Conservation (phyloP, 2,888 invertebrate genomes). For the Volucella inanis region DNA sequence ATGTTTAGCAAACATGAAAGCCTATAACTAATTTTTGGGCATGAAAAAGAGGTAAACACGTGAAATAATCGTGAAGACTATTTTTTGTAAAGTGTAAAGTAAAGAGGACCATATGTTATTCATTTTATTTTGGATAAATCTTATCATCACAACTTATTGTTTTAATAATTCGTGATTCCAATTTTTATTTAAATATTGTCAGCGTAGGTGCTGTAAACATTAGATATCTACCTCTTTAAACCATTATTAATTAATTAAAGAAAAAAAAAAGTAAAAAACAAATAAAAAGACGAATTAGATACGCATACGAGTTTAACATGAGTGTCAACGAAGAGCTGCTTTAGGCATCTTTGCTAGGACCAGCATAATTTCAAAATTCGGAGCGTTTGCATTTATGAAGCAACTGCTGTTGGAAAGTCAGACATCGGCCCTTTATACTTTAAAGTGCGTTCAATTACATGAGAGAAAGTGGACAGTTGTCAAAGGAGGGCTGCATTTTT, state of each 20-base stretch:
- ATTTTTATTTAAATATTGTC: no score
- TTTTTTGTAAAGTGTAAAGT: no score
- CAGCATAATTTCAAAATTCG: conserved; percentile 47
- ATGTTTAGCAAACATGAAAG: no score
- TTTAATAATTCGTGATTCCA: no score
- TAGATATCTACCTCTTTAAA: no score
- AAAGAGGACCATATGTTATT: no score
- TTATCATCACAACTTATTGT: no score
- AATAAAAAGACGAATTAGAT: conserved; percentile 30
- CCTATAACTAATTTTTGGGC: no score
- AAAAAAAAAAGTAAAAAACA: no score
- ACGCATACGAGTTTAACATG: conserved; percentile 16
- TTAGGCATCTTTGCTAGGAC: conserved; percentile 41
- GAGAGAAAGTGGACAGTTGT: conserved; percentile 59
- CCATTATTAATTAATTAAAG: no score
- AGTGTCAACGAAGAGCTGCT: conserved; percentile 30
- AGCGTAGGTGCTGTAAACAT: no score
- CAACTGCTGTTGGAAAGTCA: not conserved
- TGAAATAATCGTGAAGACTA: conserved; percentile 26
- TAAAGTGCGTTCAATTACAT: conserved; percentile 26
- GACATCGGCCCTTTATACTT: not conserved
- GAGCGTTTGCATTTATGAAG: conserved; percentile 3
- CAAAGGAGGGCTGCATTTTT: conserved; percentile 28
- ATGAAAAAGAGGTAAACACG: conserved; percentile 12
- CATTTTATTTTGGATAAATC: no score